Percentiles rank a stretch among this genome's conserved stretches.
These are phyloP conservation scores for Paracentrotus lividus DNA, from an alignment of 53 echinoderm and acorn worm species.

Conservation along the genomic window DNA sequence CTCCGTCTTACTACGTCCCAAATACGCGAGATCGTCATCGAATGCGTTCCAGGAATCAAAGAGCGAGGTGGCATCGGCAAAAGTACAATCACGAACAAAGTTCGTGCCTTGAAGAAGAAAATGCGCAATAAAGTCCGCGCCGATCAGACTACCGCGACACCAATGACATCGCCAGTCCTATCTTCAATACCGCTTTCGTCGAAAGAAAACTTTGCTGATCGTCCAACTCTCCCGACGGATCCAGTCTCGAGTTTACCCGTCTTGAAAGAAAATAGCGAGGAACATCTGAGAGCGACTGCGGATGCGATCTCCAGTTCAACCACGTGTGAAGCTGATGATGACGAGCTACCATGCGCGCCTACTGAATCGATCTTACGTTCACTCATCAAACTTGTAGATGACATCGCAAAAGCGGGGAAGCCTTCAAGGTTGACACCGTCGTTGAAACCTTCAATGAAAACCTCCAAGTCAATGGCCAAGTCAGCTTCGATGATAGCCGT, in stretches of 20 bases:
- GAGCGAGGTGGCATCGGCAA: constrained; percentile 43
- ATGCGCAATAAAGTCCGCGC: background rate
- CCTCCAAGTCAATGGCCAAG: too few species aligned
- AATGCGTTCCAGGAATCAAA: constrained; percentile 52
- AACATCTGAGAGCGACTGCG: background rate
- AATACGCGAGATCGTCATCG: constrained; percentile 16
- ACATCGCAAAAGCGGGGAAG: background rate
- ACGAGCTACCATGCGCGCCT: background rate
- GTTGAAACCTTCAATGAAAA: background rate
- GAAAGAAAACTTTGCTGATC: background rate
- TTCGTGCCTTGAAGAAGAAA: background rate
- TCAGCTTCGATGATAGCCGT: background rate
- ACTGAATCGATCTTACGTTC: background rate
- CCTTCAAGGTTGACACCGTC: background rate
- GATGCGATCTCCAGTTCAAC: background rate
- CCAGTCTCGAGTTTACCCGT: background rate
- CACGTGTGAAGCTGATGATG: background rate
- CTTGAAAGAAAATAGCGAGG: background rate
- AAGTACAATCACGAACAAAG: background rate
- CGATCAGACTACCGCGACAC: background rate
- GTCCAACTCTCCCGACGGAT: background rate
- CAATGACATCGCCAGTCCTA: background rate
- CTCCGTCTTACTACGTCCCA: background rate
- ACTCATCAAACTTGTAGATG: background rate
- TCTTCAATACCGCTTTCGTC: background rate